phyloP scores from a whole-genome alignment of 30 jellyfish, hydroid and myxozoan species.

The Aurelia aurita complex sp. Pacific region DNA sequence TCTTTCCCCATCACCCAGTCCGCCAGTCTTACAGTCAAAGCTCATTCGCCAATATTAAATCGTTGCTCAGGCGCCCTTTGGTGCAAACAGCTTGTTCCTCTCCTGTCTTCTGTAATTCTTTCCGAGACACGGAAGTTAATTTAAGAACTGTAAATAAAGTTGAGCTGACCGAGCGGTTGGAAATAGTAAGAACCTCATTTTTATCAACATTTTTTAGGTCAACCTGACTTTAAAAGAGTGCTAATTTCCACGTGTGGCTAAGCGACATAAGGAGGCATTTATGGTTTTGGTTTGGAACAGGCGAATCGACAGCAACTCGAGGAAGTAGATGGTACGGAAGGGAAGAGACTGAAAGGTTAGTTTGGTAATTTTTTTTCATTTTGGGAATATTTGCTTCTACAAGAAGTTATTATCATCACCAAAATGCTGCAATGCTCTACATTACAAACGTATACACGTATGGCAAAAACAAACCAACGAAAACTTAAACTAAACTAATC shows the following conservation, averaged over 20 bases:
- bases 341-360: too few relatives aligned
- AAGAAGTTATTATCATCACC: too few relatives aligned
- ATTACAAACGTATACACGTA: too few relatives aligned
- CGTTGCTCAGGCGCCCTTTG: conserved; percentile 24
- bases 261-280: neutral
- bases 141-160: conserved; percentile 63
- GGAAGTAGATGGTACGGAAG: too few relatives aligned
- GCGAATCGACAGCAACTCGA: too few relatives aligned
- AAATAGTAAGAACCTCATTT: conserved; percentile 3
- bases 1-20: conserved; percentile 13
- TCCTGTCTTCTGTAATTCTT: conserved; percentile 45
- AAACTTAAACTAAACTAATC: too few relatives aligned
- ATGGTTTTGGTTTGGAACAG: too few relatives aligned
- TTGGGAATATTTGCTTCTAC: too few relatives aligned
- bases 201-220: conserved; percentile 33
- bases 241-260: neutral
- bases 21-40: too few relatives aligned
- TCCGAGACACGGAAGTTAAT: conserved; percentile 73
- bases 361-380: too few relatives aligned
- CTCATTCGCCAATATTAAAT: neutral
- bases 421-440: too few relatives aligned
- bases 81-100: conserved; percentile 60
- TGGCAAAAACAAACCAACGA: too few relatives aligned
- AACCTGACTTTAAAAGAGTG: conserved; percentile 31
- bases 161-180: conserved; percentile 47